Base-by-base conservation (phyloP, 2,888 invertebrate genomes). In the Drosophila eohydei region DNA sequence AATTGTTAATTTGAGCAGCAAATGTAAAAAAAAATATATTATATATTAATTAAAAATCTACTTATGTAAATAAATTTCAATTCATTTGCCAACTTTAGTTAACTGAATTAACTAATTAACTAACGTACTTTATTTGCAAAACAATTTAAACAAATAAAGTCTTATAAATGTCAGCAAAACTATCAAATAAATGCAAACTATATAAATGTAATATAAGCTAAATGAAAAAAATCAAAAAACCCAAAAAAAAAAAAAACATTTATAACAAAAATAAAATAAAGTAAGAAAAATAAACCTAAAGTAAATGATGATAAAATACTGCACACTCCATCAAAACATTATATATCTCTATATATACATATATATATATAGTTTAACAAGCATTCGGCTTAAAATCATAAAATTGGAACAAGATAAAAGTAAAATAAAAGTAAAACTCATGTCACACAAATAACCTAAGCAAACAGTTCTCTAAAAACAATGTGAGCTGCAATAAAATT, bases 161-260 rank as follows among this genome's bases (percentile, higher is more conserved):
- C 57, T 65, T 64, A 46, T 69, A 57, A 69, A 58, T 71, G 58
- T 71, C 64, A 70, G 62, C 64, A 66, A 70, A 65, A 55, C 48
- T 78, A 75, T 51, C 54, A 48, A 64, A 62, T 50, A 62, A 68
- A 55, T 44, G 52, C 58, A 65, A 68, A 65, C 65, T 79, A 51
- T 70, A 48, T 68, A 77, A 70, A 46, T 77, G 71, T 78, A 73
- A 74, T 44, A 69, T 85, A 85, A 74, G 58, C 59, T 60, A 69
- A 70, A 52, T 44, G 4, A 30, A n/a, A n/a, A 30, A n/a, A 30
- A 16, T 2, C 12, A 26, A 2, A 26, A 21, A 6, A 5, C 21
- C 21, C 21, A 1, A 50, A 50, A 4, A 46, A 14, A 16, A 46
- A 26, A 44, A 26, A 51, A 56, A 60, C 41, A 66, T 63, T 58